Conservation (phyloP, 1,140 invertebrate species). For the Adoxophyes honmai region DNA sequence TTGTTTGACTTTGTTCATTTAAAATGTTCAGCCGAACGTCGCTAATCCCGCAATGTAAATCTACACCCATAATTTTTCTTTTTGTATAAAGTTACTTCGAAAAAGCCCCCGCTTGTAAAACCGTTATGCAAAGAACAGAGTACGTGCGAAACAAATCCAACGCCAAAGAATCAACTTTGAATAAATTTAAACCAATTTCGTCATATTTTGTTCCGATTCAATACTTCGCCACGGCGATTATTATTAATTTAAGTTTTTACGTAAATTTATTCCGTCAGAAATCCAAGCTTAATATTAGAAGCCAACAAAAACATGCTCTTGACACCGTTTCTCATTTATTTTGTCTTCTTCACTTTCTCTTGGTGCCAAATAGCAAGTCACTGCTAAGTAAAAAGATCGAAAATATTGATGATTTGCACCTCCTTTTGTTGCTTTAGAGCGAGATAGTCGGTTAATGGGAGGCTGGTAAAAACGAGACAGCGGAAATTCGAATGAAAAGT, state of each 20-base stretch:
- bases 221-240: background rate
- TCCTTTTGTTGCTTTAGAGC: background rate
- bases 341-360: slow-evolving; percentile 6
- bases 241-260: background rate
- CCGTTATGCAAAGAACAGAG: background rate
- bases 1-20: too few relatives aligned
- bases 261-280: background rate
- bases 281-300: background rate
- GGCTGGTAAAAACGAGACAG: background rate
- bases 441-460: background rate
- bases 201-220: background rate
- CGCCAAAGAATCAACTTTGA: background rate
- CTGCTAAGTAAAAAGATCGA: slow-evolving; percentile 5
- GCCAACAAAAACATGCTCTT: background rate
- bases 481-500: slow-evolving; percentile 1
- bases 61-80: too few relatives aligned
- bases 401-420: slow-evolving; percentile 6
- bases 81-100: too few relatives aligned
- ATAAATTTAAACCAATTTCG: background rate
- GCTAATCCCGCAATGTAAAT: too few relatives aligned
- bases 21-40: too few relatives aligned
- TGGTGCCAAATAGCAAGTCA: slow-evolving; percentile 3
- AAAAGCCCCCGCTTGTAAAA: too few relatives aligned
- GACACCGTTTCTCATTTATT: background rate
- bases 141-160: background rate